Evolutionary conservation across 2,888 invertebrate genomes (phyloP).

Genomic region (Erannis defoliaria): DNA sequence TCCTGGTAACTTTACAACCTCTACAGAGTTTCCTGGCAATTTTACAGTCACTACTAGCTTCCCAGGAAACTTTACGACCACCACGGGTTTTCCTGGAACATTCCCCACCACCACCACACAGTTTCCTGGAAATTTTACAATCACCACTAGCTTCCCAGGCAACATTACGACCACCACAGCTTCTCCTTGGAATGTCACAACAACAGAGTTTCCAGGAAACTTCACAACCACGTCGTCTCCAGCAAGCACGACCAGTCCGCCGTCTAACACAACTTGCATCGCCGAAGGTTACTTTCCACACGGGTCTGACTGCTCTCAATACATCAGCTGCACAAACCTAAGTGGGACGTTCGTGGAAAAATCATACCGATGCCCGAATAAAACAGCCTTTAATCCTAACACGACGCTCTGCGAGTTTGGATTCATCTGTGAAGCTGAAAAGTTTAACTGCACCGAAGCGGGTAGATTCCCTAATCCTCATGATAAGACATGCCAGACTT

Average conservation of each 20-base stretch:
- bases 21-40: not conserved
- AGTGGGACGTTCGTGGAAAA: slow-evolving; percentile 13
- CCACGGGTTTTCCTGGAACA: slow-evolving; percentile 2
- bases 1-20: not conserved
- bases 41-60: not conserved
- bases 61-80: not conserved
- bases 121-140: not conserved
- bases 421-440: slow-evolving; percentile 12
- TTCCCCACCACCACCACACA: not conserved
- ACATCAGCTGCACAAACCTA: slow-evolving; percentile 16
- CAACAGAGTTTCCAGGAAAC: not conserved
- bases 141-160: not conserved
- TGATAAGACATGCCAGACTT: slow-evolving; percentile 8
- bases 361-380: slow-evolving; percentile 6
- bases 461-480: slow-evolving; percentile 11
- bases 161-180: not conserved
- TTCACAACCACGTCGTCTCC: not conserved
- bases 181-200: not conserved
- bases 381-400: slow-evolving; percentile 10
- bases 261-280: not conserved
- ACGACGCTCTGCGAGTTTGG: slow-evolving; percentile 11
- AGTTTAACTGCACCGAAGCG: slow-evolving; percentile 13
- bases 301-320: slow-evolving; percentile 3
- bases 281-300: slow-evolving; percentile 2
- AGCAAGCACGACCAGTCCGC: not conserved